Evolutionary conservation across 1,140 invertebrate genomes (phyloP), one percentile per base, ranked within the genome.

Genomic region (Zeugodacus cucurbitae): DNA sequence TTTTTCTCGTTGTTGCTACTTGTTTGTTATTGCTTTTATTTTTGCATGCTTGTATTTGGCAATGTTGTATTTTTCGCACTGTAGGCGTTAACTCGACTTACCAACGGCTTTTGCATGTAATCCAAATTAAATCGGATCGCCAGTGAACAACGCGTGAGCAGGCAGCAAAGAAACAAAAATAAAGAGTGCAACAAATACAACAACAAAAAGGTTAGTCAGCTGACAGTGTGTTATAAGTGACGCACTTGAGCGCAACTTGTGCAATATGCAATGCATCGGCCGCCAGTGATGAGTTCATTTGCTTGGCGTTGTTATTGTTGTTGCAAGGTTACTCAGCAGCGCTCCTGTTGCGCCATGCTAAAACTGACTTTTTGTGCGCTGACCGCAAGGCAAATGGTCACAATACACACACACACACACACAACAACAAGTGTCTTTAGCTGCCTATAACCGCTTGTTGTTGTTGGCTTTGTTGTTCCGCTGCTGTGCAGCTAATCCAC

Each of bases 51-150:
- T 74, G 32, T 74, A 0, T 3, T 8, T 26, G 0, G 29, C 6
- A 20, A 6, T 34, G 26, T 86, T 59, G 29, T 86, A 59, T 64
- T 58, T 37, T 62, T 86, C 41, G 88, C 86, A 82, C 22, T 48
- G 91, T 91, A 91, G 91, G 91, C 91, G 91, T 92, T 92, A 92
- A 92, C 91, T 90, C 67, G 91, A 89, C 91, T 92, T 92, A 92
- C 89, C 90, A 90, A 87, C 89, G 89, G 89, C 89, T 90, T 90
- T 89, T 74, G 41, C 78, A 87, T 89, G 89, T 91, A 91, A 91
- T 89, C 90, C 91, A 91, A 89, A 90, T 89, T 90, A 87, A 90
- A 89, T 91, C 89, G 88, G 89, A 58, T 89, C 88, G 88, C 14
- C 57, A 20, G 32, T 37, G 58, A 57, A 88, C 62, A 34, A 41